phyloP scores from a whole-genome alignment of 2,888 invertebrate species.

The Oscheius sp. region DNA sequence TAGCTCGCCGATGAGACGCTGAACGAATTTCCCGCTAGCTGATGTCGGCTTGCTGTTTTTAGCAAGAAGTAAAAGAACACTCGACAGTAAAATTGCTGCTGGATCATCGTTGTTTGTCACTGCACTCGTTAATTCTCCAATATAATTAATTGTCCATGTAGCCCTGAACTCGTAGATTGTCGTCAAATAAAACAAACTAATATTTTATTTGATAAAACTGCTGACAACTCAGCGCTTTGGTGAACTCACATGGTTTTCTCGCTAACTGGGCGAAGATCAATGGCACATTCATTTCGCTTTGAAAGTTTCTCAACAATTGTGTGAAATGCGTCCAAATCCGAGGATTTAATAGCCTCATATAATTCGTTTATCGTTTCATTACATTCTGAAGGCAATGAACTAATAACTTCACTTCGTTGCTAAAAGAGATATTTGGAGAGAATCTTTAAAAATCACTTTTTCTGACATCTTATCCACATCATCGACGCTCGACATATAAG shows the following conservation, averaged over 20 bases:
- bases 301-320: conserved; percentile 20
- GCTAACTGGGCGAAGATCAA: conserved; percentile 49
- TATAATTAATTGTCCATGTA: conserved; percentile 23
- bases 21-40: conserved; percentile 92
- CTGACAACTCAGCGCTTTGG: neutral
- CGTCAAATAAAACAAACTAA: neutral
- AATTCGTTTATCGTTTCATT: conserved; percentile 42
- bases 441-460: conserved; percentile 32
- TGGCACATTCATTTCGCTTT: conserved; percentile 15
- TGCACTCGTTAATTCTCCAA: conserved; percentile 39
- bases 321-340: conserved; percentile 32
- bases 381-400: conserved; percentile 38
- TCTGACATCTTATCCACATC: conserved; percentile 49
- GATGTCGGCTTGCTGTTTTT: conserved; percentile 44
- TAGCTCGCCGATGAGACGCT: conserved; percentile 75
- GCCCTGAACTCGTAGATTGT: conserved; percentile 28
- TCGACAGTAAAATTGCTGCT: conserved; percentile 45
- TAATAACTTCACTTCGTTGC: conserved; percentile 49
- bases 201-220: neutral
- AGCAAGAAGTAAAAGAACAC: conserved; percentile 45
- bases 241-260: conserved; percentile 57
- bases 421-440: conserved; percentile 22
- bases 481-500: conserved; percentile 47
- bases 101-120: conserved; percentile 39
- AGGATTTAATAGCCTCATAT: conserved; percentile 35